Base-by-base conservation (phyloP, 30 jellyfish, hydroid and myxozoan species). In the Hydractinia echinata region DNA sequence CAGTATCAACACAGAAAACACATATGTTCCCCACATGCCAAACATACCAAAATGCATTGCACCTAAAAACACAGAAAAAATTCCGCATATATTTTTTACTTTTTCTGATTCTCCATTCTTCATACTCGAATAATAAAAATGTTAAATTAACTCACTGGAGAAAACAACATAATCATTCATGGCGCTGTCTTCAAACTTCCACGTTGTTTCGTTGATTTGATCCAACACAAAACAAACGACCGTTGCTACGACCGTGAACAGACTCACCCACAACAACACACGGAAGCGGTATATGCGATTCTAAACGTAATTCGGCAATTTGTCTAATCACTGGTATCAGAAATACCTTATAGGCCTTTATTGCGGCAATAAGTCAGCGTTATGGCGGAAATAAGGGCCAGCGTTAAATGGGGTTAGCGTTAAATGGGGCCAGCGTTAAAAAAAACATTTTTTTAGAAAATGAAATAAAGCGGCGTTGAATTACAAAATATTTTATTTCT, bases 41-140 rank as follows among this genome's bases (percentile, higher is more conserved):
- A 93, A 93, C 73, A 95, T 87, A 14, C 99, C 99, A 81, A 93
- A 93, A 81, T 93, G 99, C 84, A 93, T 53, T 21, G 99, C 95
- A 76, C 99, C 99, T 93, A 67, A 4, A 53, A 53, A 64, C 19
- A n/a, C 18, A 51, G 39, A 64, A n/a, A 13, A 64, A 6, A 6
- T 7, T 4, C 74, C 51, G 19, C 74, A 64, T 30, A 30, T 30
- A 30, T 0, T 30, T 30, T 30, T 30, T 30, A 1, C 44, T 30
- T 30, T 30, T 30, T 30, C 44, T 0, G 44, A 30, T 30, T 30
- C 44, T 30, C 44, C 1, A 30, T 30, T 30, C 44, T 30, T 30
- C 44, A 30, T 30, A 30, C 44, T 30, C 44, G 44, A 30, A 0
- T 30, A 58, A 3, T 58, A 58, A 58, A 3, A 16, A 11, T 1